These are phyloP conservation scores for Cotesia vestalis DNA, from an alignment of 1,140 invertebrate species.

Conservation along the genomic window DNA sequence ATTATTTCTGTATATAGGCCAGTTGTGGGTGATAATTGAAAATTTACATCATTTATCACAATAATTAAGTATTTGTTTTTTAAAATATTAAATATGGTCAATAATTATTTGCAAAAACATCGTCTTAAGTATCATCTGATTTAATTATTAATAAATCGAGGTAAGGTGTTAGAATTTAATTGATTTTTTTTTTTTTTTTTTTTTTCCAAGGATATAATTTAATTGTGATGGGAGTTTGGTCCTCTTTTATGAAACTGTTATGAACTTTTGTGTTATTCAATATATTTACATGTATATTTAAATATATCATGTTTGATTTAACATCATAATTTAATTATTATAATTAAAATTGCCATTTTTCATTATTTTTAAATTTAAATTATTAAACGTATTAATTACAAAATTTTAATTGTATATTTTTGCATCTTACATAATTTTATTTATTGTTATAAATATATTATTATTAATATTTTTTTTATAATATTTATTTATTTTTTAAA, in stretches of 20 bases:
- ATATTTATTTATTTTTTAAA: slow-evolving; percentile 11
- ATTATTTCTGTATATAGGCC: background rate
- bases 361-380: slow-evolving; percentile 26
- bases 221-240: slow-evolving; percentile 5
- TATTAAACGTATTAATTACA: slow-evolving; percentile 20
- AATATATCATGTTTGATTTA: slow-evolving; percentile 34
- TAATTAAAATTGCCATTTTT: slow-evolving; percentile 1
- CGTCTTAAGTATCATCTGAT: background rate
- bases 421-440: background rate
- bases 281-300: background rate
- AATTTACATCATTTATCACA: slow-evolving; percentile 5
- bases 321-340: no score
- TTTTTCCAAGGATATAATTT: background rate
- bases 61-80: background rate
- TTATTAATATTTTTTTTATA: slow-evolving; percentile 16
- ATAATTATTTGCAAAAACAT: background rate
- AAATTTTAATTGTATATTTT: slow-evolving; percentile 6
- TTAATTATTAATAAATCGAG: background rate
- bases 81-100: background rate
- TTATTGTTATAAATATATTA: background rate
- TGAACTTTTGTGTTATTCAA: background rate
- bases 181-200: background rate
- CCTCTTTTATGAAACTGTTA: background rate
- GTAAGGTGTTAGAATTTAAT: background rate
- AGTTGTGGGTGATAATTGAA: background rate